Percentiles rank a stretch among this genome's conserved stretches.
phyloP scores from a whole-genome alignment of 2,113 vertebrate species.

The Castor canadensis region DNA sequence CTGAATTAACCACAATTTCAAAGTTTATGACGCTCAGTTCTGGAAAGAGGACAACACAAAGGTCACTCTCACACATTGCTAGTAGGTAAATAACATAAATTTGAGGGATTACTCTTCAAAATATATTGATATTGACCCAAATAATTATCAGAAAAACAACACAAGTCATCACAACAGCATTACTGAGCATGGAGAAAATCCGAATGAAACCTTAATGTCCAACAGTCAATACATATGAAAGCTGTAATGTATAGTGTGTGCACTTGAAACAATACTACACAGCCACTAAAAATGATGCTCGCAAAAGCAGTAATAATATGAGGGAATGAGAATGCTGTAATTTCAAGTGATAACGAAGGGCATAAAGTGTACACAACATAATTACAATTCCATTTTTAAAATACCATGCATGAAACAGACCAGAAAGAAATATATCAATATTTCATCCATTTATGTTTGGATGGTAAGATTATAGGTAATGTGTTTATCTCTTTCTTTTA shows the following conservation, averaged over 20 bases:
- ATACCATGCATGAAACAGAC: background rate
- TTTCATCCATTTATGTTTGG: background rate
- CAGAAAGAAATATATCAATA: background rate
- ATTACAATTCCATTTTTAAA: background rate
- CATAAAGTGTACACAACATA: background rate
- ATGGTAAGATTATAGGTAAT: background rate
- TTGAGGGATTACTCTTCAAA: background rate
- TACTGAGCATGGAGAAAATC: background rate
- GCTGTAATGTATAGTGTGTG: accelerated
- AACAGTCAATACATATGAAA: background rate
- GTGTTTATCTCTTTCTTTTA: background rate
- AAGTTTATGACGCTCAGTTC: background rate
- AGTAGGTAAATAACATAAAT: background rate
- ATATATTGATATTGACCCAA: background rate
- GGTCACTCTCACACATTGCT: background rate
- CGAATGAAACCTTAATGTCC: background rate
- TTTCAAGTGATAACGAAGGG: background rate
- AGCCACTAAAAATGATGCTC: background rate
- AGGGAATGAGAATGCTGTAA: background rate
- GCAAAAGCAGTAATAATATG: background rate
- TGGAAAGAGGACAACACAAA: background rate
- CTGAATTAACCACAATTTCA: background rate
- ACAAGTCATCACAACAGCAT: background rate
- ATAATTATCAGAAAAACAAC: background rate
- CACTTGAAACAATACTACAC: background rate